phyloP scores from a whole-genome alignment of 2,888 invertebrate genomes.

The Mythimna vitellina region DNA sequence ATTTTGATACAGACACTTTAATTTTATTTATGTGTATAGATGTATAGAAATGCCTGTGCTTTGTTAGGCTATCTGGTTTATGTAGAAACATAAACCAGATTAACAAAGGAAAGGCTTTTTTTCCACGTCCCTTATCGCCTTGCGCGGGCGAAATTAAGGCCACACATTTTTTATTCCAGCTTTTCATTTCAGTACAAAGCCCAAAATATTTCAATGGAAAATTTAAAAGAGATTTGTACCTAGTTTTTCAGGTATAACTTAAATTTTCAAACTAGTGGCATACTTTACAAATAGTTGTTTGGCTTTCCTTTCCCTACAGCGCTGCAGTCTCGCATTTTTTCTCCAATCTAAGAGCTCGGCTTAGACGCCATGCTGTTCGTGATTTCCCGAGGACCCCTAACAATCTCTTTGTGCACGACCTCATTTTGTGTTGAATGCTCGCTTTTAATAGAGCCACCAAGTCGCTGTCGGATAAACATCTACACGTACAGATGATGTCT shows the following conservation, averaged over 20 bases:
- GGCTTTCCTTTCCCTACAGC: conserved; percentile 42
- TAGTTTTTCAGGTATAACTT: conserved; percentile 7
- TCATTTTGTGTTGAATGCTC: conserved; percentile 81
- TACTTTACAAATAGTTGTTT: conserved; percentile 38
- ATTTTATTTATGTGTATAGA: background rate
- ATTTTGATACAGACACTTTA: no score
- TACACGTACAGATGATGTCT: conserved; percentile 64
- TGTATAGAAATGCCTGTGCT: conserved; percentile 10
- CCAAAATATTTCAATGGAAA: background rate
- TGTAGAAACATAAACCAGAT: conserved; percentile 31
- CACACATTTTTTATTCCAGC: background rate
- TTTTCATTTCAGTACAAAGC: conserved; percentile 3
- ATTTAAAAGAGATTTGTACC: background rate
- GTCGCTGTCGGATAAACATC: conserved; percentile 74
- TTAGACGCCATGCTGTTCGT: conserved; percentile 70
- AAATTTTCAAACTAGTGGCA: conserved; percentile 24
- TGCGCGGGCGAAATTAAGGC: conserved; percentile 17
- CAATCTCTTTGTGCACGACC: conserved; percentile 85
- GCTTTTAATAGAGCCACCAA: conserved; percentile 74
- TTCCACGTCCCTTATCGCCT: conserved; percentile 31
- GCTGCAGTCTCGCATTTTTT: conserved; percentile 57
- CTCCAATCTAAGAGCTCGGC: conserved; percentile 48
- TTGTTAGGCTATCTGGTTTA: conserved; percentile 31
- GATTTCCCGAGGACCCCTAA: conserved; percentile 82
- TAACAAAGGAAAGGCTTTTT: conserved; percentile 43